Evolutionary conservation across 2,888 invertebrate species (phyloP).

Genomic region (Oxytorus armatus): DNA sequence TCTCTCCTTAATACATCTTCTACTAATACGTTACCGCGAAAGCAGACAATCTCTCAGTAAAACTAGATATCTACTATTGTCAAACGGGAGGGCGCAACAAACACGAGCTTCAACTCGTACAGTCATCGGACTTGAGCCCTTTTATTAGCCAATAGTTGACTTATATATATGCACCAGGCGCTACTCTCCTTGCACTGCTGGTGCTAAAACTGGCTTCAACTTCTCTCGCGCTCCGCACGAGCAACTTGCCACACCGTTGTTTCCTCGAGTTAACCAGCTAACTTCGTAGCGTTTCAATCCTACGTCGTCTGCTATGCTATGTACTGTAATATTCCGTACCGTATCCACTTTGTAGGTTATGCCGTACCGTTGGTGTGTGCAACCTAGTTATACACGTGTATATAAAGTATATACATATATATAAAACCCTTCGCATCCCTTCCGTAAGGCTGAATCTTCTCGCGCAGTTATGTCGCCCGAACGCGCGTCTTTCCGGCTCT

Average conservation of each 20-base stretch:
- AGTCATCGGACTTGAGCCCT: too few relatives aligned
- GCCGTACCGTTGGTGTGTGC: not conserved
- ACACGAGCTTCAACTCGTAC: too few relatives aligned
- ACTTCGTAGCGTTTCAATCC: conserved; percentile 79
- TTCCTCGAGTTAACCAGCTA: conserved; percentile 82
- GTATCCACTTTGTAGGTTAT: conserved; percentile 7
- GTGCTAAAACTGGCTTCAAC: conserved; percentile 80
- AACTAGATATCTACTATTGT: too few relatives aligned
- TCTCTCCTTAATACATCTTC: too few relatives aligned
- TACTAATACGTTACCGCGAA: too few relatives aligned
- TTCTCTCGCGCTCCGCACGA: conserved; percentile 72
- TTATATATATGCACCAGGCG: not conserved
- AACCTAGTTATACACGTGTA: not conserved
- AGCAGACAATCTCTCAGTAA: too few relatives aligned
- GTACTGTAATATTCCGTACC: conserved; percentile 25
- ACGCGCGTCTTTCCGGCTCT: conserved; percentile 52
- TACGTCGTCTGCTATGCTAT: conserved; percentile 66
- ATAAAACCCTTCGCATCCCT: conserved; percentile 18
- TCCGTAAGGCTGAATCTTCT: conserved; percentile 47
- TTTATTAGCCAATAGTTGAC: not conserved
- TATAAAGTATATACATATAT: not conserved
- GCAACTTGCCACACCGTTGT: conserved; percentile 80
- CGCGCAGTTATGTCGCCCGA: conserved; percentile 29
- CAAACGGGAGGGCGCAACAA: too few relatives aligned
- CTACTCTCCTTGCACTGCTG: conserved; percentile 64